phyloP scores from a whole-genome alignment of 1,140 invertebrate species.

The Drosophila willistoni region DNA sequence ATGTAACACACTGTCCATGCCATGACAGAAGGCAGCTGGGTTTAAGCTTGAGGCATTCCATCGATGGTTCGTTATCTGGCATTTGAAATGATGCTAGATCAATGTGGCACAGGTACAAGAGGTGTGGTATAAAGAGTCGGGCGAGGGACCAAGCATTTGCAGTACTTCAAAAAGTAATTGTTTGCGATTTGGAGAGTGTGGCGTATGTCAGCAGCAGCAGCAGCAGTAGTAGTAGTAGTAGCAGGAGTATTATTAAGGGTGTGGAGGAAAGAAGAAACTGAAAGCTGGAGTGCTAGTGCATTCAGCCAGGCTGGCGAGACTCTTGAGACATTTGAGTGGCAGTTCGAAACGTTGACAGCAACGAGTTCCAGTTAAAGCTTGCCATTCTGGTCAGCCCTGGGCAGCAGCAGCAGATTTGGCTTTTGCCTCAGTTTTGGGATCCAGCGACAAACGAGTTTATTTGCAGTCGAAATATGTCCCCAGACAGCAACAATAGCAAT shows the following conservation, averaged over 20 bases:
- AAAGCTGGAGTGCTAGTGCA: constrained; percentile 25
- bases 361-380: constrained; percentile 64
- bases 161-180: constrained; percentile 80
- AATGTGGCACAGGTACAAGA: constrained; percentile 67
- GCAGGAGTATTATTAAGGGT: background rate
- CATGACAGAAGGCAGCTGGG: constrained; percentile 40
- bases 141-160: constrained; percentile 21
- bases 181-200: constrained; percentile 77
- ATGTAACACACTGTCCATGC: constrained; percentile 40
- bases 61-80: constrained; percentile 63
- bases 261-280: constrained; percentile 17
- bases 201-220: constrained; percentile 48
- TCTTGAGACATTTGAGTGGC: constrained; percentile 79
- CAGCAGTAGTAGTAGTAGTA: background rate
- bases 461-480: constrained; percentile 81
- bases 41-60: constrained; percentile 57
- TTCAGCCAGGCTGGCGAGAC: constrained; percentile 54
- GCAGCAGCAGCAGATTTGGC: constrained; percentile 19
- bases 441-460: constrained; percentile 67
- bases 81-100: constrained; percentile 65
- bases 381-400: constrained; percentile 29
- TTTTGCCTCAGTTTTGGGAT: constrained; percentile 43
- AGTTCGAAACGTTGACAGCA: constrained; percentile 49
- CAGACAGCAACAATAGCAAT: constrained; percentile 79
- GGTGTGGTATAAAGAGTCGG: constrained; percentile 27